Base-by-base conservation (phyloP, 2,888 invertebrate genomes). In the Acrobasis consociella region DNA sequence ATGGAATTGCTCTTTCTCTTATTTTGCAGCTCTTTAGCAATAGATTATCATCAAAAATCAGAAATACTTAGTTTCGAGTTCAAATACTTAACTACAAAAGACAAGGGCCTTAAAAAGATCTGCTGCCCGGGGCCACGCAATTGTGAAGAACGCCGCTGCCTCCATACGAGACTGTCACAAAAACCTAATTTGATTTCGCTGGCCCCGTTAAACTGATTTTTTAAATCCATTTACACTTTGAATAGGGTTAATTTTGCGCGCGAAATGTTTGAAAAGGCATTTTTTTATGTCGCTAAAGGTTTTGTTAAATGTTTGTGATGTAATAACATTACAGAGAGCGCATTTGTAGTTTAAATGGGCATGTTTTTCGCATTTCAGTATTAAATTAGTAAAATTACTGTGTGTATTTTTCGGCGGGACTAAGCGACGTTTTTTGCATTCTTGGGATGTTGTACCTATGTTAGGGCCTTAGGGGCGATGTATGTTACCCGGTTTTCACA, bases 181-280 rank as follows among this genome's bases (percentile, higher is more conserved):
- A 81, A 80, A 80, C 77, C 74, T 79, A 80, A 84, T 85, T 82
- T 77, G 71, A 80, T 76, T 76, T 71, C 66, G 68, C 68, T 65
- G 69, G 67, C 64, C 66, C 64, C 68, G 69, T 72, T 71, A 69
- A 70, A 66, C 70, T 68, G 71, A 72, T 70, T 76, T 77, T 78
- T 78, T 75, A 76, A 78, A 78, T 81, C 72, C 72, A 78, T 83
- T 82, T 76, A 64, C 72, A 67, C 65, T 65, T 61, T 82, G 78
- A 82, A 84, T 81, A 72, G 75, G 72, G 76, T 77, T 83, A 80
- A 83, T 82, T 82, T 77, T 70, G 64, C 68, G 76, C 71, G 73
- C 67, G 64, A 64, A 69, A 72, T 66, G 69, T 65, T 15, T 55
- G 49, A 13, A 49, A 62, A 62, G 13, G n/a, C n/a, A 17, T 59